Conservation (phyloP, 30 jellyfish, hydroid and myxozoan species). For the Aurelia aurita region DNA sequence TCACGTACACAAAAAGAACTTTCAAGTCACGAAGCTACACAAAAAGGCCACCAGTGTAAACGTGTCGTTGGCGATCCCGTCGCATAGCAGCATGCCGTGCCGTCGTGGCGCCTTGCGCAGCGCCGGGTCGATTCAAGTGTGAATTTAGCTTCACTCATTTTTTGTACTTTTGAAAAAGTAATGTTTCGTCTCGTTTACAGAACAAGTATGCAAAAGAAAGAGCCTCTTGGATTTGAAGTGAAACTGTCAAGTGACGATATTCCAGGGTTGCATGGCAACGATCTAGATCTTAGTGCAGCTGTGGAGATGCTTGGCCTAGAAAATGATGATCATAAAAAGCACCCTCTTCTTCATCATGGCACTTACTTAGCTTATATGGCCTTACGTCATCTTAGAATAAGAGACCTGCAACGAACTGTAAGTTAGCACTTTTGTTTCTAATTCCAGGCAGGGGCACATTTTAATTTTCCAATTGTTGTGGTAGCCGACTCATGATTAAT, state of each 20-base stretch:
- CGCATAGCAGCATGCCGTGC: too few relatives aligned
- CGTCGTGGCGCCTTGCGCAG: too few relatives aligned
- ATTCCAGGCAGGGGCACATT: too few relatives aligned
- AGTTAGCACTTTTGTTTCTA: neutral
- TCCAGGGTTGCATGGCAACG: slow-evolving; percentile 53
- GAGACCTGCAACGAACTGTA: slow-evolving; percentile 81
- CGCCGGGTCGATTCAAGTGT: too few relatives aligned
- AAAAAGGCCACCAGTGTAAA: too few relatives aligned
- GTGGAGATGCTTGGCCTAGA: slow-evolving; percentile 86
- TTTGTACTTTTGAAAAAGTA: too few relatives aligned
- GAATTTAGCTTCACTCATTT: too few relatives aligned
- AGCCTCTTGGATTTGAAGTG: slow-evolving; percentile 68
- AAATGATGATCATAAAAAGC: slow-evolving; percentile 68
- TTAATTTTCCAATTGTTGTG: too few relatives aligned
- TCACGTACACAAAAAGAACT: too few relatives aligned
- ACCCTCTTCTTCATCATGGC: slow-evolving; percentile 77
- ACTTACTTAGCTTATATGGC: slow-evolving; percentile 74
- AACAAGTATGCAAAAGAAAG: slow-evolving; percentile 34
- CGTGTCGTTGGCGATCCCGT: too few relatives aligned
- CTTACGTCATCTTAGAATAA: slow-evolving; percentile 68
- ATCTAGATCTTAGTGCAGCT: slow-evolving; percentile 74
- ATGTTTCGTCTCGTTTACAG: neutral
- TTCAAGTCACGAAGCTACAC: too few relatives aligned
- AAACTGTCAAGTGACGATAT: slow-evolving; percentile 69
- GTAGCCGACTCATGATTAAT: too few relatives aligned